Conservation (phyloP, 2,797 vertebrate species). For the Diplodus puntazzo region DNA sequence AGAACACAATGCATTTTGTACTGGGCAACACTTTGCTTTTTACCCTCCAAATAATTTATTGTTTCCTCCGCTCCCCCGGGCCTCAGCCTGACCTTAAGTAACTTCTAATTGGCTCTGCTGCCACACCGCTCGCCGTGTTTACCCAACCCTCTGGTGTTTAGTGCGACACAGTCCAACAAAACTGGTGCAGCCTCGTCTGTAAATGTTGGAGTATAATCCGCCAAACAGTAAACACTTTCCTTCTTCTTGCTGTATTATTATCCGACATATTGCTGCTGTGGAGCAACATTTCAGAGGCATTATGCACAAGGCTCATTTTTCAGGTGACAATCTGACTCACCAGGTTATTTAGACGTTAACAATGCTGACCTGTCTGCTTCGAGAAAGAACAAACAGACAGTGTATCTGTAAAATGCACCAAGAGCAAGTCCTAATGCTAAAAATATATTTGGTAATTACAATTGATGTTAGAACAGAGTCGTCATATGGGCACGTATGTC, state of each 20-base stretch:
- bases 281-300: background rate
- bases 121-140: constrained; percentile 62
- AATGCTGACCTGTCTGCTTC: background rate
- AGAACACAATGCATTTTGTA: constrained; percentile 90
- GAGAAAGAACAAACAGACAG: background rate
- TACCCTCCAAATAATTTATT: constrained; percentile 91
- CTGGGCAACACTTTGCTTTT: constrained; percentile 89
- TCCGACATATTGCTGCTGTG: constrained; percentile 27
- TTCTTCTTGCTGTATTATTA: constrained; percentile 27
- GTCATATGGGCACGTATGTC: background rate
- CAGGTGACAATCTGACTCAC: background rate
- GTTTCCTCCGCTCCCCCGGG: constrained; percentile 81
- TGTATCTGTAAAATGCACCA: background rate
- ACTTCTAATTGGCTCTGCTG: constrained; percentile 82
- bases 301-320: background rate
- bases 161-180: constrained; percentile 55
- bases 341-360: constrained; percentile 2
- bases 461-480: background rate
- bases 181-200: constrained; percentile 50
- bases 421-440: background rate
- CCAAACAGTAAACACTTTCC: constrained; percentile 25
- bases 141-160: constrained; percentile 60
- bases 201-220: constrained; percentile 39
- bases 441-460: background rate
- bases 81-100: constrained; percentile 85